Evolutionary conservation across 2,888 invertebrate genomes (phyloP).

Genomic region (Macrosiphum euphorbiae): DNA sequence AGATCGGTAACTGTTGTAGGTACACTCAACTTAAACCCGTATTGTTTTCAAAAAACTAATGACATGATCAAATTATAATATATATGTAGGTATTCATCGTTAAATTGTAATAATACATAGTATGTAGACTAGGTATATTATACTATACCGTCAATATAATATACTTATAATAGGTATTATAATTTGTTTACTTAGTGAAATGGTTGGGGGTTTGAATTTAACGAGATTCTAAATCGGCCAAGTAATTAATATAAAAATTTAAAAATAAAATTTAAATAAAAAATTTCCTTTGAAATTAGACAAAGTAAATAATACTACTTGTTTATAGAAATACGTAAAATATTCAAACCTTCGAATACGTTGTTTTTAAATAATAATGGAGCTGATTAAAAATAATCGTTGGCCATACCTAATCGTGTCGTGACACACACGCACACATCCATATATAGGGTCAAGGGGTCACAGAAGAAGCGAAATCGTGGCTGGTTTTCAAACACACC

Average conservation of each 20-base stretch:
- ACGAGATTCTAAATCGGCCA: background rate
- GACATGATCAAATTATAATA: background rate
- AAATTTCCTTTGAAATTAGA: background rate
- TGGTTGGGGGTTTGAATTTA: background rate
- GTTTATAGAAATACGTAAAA: background rate
- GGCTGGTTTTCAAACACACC: slow-evolving; percentile 7
- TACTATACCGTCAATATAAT: too few relatives aligned
- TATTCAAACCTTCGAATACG: background rate
- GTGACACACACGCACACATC: background rate
- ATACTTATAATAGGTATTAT: background rate
- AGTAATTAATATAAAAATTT: background rate
- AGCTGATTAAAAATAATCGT: background rate
- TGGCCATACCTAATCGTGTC: background rate
- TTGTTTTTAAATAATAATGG: slow-evolving; percentile 6
- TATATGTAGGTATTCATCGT: background rate
- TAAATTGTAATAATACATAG: background rate
- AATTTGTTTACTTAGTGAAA: background rate
- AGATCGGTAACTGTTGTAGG: background rate
- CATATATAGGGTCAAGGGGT: background rate
- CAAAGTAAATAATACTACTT: background rate
- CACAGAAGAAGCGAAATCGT: slow-evolving; percentile 23
- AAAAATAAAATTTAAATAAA: background rate
- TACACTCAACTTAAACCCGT: background rate
- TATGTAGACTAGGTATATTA: too few relatives aligned
- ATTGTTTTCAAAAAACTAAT: background rate